Evolutionary conservation across 2,888 invertebrate species (phyloP).

Genomic region (Heliconius sara): DNA sequence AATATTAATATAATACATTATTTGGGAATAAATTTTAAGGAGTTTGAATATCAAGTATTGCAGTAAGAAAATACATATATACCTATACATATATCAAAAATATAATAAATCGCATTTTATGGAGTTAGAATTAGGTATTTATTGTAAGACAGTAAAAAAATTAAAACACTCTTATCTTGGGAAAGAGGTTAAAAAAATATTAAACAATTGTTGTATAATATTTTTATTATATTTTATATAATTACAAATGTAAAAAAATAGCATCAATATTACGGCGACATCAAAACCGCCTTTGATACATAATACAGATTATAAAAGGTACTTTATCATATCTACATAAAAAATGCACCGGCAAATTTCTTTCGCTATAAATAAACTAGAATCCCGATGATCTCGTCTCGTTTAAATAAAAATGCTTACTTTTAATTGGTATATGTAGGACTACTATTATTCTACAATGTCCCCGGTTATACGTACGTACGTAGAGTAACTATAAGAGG

Average conservation of each 20-base stretch:
- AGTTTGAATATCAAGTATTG: background rate
- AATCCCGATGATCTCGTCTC: constrained; percentile 29
- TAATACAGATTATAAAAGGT: constrained; percentile 6
- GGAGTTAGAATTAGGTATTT: too few relatives aligned
- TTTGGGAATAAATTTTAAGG: background rate
- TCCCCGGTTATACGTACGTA: constrained; percentile 49
- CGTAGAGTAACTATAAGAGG: constrained; percentile 71
- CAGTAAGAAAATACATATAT: background rate
- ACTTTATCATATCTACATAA: background rate
- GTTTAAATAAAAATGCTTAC: constrained; percentile 41
- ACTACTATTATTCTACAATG: constrained; percentile 50
- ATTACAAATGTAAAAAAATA: background rate
- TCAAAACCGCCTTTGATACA: background rate
- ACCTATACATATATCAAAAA: background rate
- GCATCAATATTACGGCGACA: background rate
- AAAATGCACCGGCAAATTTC: background rate
- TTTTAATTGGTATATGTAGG: constrained; percentile 42
- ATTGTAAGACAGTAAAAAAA: too few relatives aligned
- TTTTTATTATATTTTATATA: background rate
- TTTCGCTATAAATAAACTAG: constrained; percentile 34
- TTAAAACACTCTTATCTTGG: too few relatives aligned
- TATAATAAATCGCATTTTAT: background rate
- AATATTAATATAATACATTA: background rate
- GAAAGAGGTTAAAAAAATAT: background rate
- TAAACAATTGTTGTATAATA: background rate